Conservation (phyloP, 2,113 vertebrate species). For the Opisthocomus hoazin region DNA sequence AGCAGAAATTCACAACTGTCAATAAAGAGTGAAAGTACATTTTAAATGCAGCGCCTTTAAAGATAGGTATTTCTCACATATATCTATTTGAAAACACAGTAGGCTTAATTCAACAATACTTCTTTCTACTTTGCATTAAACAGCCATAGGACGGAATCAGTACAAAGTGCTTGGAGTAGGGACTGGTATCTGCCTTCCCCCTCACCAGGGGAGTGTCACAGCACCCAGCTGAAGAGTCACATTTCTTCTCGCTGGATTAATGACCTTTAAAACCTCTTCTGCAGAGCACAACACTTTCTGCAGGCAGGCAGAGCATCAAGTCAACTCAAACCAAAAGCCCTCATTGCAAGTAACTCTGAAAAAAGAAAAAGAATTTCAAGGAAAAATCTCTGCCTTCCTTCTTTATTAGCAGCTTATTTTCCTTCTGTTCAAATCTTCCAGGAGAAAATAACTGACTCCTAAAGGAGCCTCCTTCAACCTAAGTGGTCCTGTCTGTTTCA, state of each 20-base stretch:
- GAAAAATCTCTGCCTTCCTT: not conserved
- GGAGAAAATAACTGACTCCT: not conserved
- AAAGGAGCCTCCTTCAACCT: not conserved
- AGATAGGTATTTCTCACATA: fast-evolving
- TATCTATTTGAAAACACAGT: fast-evolving
- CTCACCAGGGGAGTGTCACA: not conserved
- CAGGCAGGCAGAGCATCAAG: not conserved
- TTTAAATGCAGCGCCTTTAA: not conserved
- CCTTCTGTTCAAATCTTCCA: not conserved
- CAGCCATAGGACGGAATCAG: not conserved
- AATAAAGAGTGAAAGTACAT: not conserved
- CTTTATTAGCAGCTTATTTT: not conserved
- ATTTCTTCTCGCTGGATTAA: not conserved
- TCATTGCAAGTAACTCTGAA: not conserved
- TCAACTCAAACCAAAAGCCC: not conserved
- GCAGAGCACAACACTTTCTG: not conserved
- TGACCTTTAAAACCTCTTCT: not conserved
- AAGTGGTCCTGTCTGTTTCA: not conserved
- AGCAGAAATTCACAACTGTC: not conserved
- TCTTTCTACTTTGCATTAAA: not conserved
- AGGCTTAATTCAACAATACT: not conserved
- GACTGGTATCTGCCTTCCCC: not conserved
- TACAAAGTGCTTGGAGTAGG: not conserved
- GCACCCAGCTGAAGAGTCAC: not conserved
- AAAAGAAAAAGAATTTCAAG: not conserved